A percentile compares a stretch with the other conserved stretches of the same genome.
Evolutionary conservation across 2,797 vertebrate genomes (phyloP).

Genomic region (Telmatherina bonti): DNA sequence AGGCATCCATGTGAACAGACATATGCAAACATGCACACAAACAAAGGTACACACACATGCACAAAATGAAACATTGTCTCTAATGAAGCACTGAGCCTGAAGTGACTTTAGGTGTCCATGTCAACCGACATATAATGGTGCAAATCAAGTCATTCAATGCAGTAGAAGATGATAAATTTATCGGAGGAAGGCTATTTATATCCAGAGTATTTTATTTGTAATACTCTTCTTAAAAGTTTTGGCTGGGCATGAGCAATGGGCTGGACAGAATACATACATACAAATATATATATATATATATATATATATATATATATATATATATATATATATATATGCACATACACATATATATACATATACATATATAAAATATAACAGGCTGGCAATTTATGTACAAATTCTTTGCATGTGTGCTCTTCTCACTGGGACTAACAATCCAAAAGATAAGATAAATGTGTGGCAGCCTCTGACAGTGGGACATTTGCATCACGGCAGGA

Average conservation of each 20-base stretch:
- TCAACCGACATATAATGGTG: constrained; percentile 57
- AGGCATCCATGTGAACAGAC: constrained; percentile 71
- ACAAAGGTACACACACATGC: constrained; percentile 49
- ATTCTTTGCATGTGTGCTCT: constrained; percentile 2
- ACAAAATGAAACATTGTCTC: constrained; percentile 60
- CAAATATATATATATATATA: too few relatives aligned
- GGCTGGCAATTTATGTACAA: constrained; percentile 5
- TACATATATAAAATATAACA: too few relatives aligned
- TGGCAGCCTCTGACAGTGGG: constrained; percentile 69
- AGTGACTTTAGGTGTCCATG: constrained; percentile 61
- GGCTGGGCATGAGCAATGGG: constrained; percentile 16
- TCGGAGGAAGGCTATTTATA: constrained; percentile 31
- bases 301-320: too few relatives aligned
- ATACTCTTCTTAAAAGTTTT: constrained; percentile 22
- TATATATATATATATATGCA: too few relatives aligned
- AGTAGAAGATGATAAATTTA: constrained; percentile 22
- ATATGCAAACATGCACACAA: constrained; percentile 60
- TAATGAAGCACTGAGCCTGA: constrained; percentile 75
- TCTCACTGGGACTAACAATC: constrained; percentile 36
- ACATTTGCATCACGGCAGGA: constrained; percentile 73
- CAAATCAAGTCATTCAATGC: constrained; percentile 45
- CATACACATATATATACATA: too few relatives aligned
- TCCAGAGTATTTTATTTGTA: constrained; percentile 33
- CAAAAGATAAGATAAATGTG: constrained; percentile 61
- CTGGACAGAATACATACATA: too few relatives aligned